Base-by-base conservation (phyloP, 1,140 invertebrate species). In the Dermatophagoides farinae region DNA sequence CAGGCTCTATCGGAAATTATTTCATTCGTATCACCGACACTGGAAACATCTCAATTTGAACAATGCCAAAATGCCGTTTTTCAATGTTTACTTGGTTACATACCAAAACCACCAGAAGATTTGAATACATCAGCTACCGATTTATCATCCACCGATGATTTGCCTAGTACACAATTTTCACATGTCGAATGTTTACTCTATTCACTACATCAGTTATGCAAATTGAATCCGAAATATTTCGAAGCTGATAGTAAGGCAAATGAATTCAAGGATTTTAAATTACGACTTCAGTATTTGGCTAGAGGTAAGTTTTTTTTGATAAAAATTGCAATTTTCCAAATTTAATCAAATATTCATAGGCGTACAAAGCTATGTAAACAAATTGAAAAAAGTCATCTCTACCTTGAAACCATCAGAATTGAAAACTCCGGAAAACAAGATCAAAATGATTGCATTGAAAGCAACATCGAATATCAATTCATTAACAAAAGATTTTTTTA, bases 401-500 rank as follows among this genome's bases (percentile, higher is more conserved):
- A 80, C 84, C 70, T 81, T 81, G 44, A 78, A 79, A 57, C 78
- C 77, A 16, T 71, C 73, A 22, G 68, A 68, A 25, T 63, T 74
- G 18, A 73, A 75, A 66, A 69, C 67, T 44, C 74, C 76, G 54
- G 73, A 77, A 46, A 68, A 66, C 44, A 64, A 65, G 47, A 16
- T 65, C 16, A 67, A 64, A 61, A 47, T 57, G 11, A 60, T 84
- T 40, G 87, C 87, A 16, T 72, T 91, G 8, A 89, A 88, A 70
- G 88, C 86, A 11, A 89, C 86, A 31, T 85, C 85, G 50, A 96
- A 96, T 70, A 93, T 97, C 52, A 92, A 89, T 69, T 80, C 81
- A 0, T 76, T 97, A 18, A 92, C 97, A 54, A 86, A 89, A 70
- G 92, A 97, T 75, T 75, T 96, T 57, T 95, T 96, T 72, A 87